phyloP scores from a whole-genome alignment of 1,140 invertebrate genomes.

The Drosophila paulistorum region DNA sequence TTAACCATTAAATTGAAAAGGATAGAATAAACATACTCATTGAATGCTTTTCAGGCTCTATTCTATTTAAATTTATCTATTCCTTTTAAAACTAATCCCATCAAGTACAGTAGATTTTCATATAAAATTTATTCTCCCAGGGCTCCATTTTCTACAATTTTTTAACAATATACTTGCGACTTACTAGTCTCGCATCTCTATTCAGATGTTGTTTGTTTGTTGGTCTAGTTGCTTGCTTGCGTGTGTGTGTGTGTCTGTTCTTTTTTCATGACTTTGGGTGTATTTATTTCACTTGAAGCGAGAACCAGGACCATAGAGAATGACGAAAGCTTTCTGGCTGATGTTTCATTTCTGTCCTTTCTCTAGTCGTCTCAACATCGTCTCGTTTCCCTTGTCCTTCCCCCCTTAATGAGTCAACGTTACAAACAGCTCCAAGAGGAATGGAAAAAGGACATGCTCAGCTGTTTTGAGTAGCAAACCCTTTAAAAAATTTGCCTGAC shows the following conservation, averaged over 20 bases:
- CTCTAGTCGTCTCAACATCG: constrained; percentile 17
- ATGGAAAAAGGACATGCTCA: constrained; percentile 59
- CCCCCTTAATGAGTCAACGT: constrained; percentile 70
- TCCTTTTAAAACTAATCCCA: too few species aligned
- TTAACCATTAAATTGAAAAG: too few species aligned
- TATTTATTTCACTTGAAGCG: constrained; percentile 77
- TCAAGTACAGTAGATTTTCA: too few species aligned
- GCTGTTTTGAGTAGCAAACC: constrained; percentile 73
- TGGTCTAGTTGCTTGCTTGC: constrained; percentile 37
- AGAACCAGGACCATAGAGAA: constrained; percentile 24
- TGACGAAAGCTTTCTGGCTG: constrained; percentile 49
- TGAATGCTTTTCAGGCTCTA: too few species aligned
- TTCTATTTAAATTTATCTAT: too few species aligned
- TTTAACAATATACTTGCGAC: background rate
- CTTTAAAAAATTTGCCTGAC: constrained; percentile 41
- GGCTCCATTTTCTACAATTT: background rate
- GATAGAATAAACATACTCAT: too few species aligned
- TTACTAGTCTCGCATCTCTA: constrained; percentile 24
- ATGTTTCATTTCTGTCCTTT: constrained; percentile 73
- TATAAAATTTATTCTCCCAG: too few species aligned
- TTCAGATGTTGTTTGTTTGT: background rate
- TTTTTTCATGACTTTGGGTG: constrained; percentile 76
- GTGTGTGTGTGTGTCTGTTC: constrained; percentile 33
- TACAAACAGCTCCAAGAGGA: background rate
- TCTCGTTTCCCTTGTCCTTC: background rate